A percentile compares a stretch with the other conserved stretches of the same genome.
Evolutionary conservation across 1,140 invertebrate species (phyloP).

Genomic region (Amphibalanus amphitrite): DNA sequence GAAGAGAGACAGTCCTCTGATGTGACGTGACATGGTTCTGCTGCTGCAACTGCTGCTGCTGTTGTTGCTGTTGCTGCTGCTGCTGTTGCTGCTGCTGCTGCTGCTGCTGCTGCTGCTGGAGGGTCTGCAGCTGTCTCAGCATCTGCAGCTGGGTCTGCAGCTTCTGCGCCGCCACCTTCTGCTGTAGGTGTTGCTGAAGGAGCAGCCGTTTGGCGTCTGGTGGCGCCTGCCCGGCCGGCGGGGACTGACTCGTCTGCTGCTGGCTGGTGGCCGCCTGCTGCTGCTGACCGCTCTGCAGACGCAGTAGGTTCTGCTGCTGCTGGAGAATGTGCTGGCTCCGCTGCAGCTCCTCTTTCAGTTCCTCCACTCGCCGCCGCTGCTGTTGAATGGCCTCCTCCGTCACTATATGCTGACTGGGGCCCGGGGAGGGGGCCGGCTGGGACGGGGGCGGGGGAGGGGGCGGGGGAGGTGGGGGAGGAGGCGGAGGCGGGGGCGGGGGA

Average conservation of each 20-base stretch:
- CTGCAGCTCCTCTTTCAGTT: slow-evolving; percentile 59
- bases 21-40: slow-evolving; percentile 11
- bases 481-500: slow-evolving; percentile 18
- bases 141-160: slow-evolving; percentile 36
- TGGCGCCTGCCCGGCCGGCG: slow-evolving; percentile 7
- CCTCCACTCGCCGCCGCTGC: slow-evolving; percentile 70
- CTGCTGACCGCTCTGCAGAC: slow-evolving; percentile 65
- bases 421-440: not conserved
- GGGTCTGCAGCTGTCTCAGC: slow-evolving; percentile 48
- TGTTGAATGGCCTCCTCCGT: slow-evolving; percentile 58
- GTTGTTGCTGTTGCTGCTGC: slow-evolving; percentile 19
- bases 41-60: slow-evolving; percentile 14
- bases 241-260: slow-evolving; percentile 16
- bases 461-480: slow-evolving; percentile 11
- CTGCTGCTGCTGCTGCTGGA: slow-evolving; percentile 32
- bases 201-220: slow-evolving; percentile 38
- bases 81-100: slow-evolving; percentile 25
- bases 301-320: slow-evolving; percentile 42
- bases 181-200: slow-evolving; percentile 40
- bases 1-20: slow-evolving; percentile 13
- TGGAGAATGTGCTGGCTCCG: slow-evolving; percentile 18
- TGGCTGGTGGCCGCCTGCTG: slow-evolving; percentile 36
- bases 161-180: slow-evolving; percentile 21
- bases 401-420: slow-evolving; percentile 7
- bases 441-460: slow-evolving; percentile 9